Percentiles rank a stretch among this genome's conserved stretches.
These are phyloP conservation scores for Sinella curviseta DNA, from an alignment of 1,140 invertebrate species.

Conservation along the genomic window DNA sequence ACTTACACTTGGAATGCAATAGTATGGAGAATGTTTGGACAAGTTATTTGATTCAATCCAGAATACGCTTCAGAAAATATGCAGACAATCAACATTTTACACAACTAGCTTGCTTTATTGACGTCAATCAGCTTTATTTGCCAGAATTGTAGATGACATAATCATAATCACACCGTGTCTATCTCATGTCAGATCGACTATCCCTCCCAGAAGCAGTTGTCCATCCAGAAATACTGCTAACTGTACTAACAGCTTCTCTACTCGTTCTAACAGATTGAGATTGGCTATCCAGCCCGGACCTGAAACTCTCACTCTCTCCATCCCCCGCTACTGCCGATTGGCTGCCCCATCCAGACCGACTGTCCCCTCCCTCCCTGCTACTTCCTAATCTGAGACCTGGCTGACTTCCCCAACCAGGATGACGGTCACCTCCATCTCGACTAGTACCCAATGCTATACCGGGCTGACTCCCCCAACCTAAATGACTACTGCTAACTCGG, in stretches of 20 bases:
- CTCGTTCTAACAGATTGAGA: background rate
- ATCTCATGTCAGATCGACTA: background rate
- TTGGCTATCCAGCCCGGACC: background rate
- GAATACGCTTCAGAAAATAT: too few species aligned
- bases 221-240: conserved; percentile 6
- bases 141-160: background rate
- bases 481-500: background rate
- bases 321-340: background rate
- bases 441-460: background rate
- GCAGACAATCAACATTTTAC: too few species aligned
- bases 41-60: too few species aligned
- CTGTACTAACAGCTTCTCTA: background rate
- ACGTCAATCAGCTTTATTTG: too few species aligned
- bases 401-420: conserved; percentile 11
- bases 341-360: background rate
- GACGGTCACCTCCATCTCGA: background rate
- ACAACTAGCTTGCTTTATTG: too few species aligned
- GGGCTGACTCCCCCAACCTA: background rate
- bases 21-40: too few species aligned
- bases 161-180: too few species aligned
- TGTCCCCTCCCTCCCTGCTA: background rate
- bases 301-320: background rate
- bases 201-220: conserved; percentile 2
- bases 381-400: background rate
- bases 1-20: too few species aligned